Conservation (phyloP, 2,888 invertebrate genomes). For the Himalopsyche tibetana region DNA sequence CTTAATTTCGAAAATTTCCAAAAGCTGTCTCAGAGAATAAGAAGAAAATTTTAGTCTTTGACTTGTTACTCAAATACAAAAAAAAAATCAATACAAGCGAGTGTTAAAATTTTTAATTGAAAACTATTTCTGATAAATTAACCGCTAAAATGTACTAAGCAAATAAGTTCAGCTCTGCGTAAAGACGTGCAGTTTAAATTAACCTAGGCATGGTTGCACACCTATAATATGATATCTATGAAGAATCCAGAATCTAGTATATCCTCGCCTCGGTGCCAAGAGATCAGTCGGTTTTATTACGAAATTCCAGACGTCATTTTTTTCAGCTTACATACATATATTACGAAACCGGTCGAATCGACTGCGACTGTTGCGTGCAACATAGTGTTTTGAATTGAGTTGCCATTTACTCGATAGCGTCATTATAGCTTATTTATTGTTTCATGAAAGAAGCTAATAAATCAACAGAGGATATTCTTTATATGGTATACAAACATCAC, state of each 20-base stretch:
- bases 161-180: not conserved
- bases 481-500: too few relatives aligned
- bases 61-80: too few relatives aligned
- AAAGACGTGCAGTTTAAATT: slow-evolving; percentile 31
- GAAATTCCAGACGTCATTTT: not conserved
- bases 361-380: not conserved
- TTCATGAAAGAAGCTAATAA: not conserved
- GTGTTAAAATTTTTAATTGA: too few relatives aligned
- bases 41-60: too few relatives aligned
- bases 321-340: slow-evolving; percentile 6
- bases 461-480: not conserved
- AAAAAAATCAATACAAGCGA: too few relatives aligned
- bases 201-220: slow-evolving; percentile 9
- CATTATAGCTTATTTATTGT: not conserved
- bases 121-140: too few relatives aligned
- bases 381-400: slow-evolving; percentile 1
- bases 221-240: not conserved
- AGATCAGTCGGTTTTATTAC: slow-evolving; percentile 36
- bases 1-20: too few relatives aligned
- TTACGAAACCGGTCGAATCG: slow-evolving; percentile 1
- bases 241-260: not conserved
- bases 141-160: too few relatives aligned
- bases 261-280: not conserved
- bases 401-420: not conserved
- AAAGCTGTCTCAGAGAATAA: too few relatives aligned